Base-by-base conservation (phyloP, 2,113 vertebrate species). In the Isichthys henryi region DNA sequence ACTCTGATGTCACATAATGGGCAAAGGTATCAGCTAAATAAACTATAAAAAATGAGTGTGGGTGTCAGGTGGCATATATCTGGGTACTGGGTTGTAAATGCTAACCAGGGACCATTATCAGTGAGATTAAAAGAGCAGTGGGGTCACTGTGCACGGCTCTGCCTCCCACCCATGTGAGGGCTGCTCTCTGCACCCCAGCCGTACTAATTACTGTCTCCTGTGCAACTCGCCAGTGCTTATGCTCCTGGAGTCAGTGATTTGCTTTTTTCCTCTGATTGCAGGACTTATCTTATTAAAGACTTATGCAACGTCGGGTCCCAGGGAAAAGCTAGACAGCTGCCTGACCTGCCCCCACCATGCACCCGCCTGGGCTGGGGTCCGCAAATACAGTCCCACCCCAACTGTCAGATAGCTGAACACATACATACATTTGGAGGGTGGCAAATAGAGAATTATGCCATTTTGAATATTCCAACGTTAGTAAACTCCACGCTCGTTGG, bases 81-180 rank as follows among this genome's bases (percentile, higher is more conserved):
- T 17, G 74, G 31, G 17, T 80, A 80, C 39, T 43, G 31, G 6
- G 17, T 39, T 0, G 35, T 35, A 15, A 80, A 6, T 80, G 35
- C 35, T 80, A 19, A 77, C 35, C 31, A 77, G 70, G 70, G 35
- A 19, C 23, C 90, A 93, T 95, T 95, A 94, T 94, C 94, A 92
- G 90, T 92, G 89, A 94, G 95, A 95, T 94, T 94, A 94, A 96
- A 95, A 95, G 93, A 95, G 94, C 95, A 95, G 93, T 91, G 91
- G 94, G 94, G 94, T 95, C 90, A 91, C 92, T 91, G 90, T 94
- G 91, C 92, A 92, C 88, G 92, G 88, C 91, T 88, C 87, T 92
- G 94, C 93, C 58, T 90, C 93, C 92, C 86, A 88, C 92, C 93
- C 96, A 96, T 94, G 95, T 96, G 96, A 94, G 93, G 93, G 91